These are phyloP conservation scores for Saccostrea cuccullata DNA, from an alignment of 1,140 invertebrate species.

Conservation along the genomic window DNA sequence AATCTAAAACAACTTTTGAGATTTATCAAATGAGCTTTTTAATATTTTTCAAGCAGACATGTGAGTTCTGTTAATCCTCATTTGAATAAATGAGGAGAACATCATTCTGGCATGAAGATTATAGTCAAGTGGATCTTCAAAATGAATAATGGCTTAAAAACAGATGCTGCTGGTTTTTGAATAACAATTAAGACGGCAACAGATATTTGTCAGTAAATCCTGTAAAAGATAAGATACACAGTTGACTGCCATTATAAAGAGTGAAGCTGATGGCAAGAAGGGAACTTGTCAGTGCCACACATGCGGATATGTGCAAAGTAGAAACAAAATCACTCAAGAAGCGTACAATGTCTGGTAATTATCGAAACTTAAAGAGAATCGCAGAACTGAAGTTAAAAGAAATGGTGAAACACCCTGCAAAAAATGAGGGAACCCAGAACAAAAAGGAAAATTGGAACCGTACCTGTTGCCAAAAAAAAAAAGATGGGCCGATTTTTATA, in stretches of 20 bases:
- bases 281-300: slow-evolving; percentile 21
- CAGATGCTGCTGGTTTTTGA: slow-evolving; percentile 9
- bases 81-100: not conserved
- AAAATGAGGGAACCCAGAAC: not conserved
- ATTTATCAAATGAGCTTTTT: no score
- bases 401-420: slow-evolving; percentile 4
- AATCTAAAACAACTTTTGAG: no score
- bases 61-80: no score
- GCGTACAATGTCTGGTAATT: not conserved
- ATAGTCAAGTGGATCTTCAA: not conserved
- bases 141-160: slow-evolving; percentile 18
- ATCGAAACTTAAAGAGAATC: slow-evolving; percentile 11
- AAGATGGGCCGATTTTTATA: not conserved
- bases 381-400: slow-evolving; percentile 3
- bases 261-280: not conserved
- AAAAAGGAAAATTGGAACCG: not conserved
- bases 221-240: slow-evolving; percentile 1
- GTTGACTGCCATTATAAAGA: not conserved
- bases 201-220: not conserved
- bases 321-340: not conserved
- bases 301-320: not conserved
- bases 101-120: not conserved
- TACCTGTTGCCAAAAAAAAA: slow-evolving; percentile 8
- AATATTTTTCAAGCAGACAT: no score
- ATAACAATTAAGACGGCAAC: not conserved